Percentiles rank a stretch among this genome's conserved stretches.
Conservation (phyloP, 92 coral and sea anemone genomes). For the Parazoanthus atlanticus region DNA sequence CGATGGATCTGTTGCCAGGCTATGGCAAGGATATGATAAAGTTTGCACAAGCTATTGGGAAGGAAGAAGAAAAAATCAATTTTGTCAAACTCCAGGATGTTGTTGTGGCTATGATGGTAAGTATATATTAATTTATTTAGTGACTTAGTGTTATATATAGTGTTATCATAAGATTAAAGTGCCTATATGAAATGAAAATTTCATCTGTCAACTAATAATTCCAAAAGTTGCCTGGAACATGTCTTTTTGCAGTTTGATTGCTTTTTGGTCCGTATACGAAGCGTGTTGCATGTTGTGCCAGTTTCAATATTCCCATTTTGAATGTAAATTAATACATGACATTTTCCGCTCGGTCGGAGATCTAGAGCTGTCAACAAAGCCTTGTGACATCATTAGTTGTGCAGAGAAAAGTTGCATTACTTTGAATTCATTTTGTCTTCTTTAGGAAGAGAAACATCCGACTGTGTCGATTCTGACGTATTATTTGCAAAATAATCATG, state of each 20-base stretch:
- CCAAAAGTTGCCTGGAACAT: not conserved
- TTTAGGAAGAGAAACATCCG: too few relatives aligned
- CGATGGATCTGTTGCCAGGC: constrained; percentile 40
- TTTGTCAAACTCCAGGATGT: constrained; percentile 51
- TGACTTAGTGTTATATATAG: too few relatives aligned
- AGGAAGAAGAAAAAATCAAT: constrained; percentile 19
- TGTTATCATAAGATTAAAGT: too few relatives aligned
- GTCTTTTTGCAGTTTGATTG: not conserved
- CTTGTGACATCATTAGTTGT: too few relatives aligned
- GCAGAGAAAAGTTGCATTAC: too few relatives aligned
- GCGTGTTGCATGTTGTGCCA: not conserved
- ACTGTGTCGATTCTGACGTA: too few relatives aligned
- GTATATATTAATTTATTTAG: not conserved
- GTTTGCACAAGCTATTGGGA: constrained; percentile 56
- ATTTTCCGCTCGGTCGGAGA: too few relatives aligned
- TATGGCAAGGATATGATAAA: constrained; percentile 50
- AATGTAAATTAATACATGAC: not conserved
- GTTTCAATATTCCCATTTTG: not conserved
- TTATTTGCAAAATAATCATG: too few relatives aligned
- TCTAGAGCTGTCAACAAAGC: too few relatives aligned
- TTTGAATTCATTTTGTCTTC: too few relatives aligned
- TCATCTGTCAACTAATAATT: not conserved
- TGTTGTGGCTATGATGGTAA: constrained; percentile 58
- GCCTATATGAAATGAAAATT: not conserved
- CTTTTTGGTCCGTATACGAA: not conserved